Evolutionary conservation across 30 jellyfish, hydroid and myxozoan genomes (phyloP).

Genomic region (Aurelia coerulea): DNA sequence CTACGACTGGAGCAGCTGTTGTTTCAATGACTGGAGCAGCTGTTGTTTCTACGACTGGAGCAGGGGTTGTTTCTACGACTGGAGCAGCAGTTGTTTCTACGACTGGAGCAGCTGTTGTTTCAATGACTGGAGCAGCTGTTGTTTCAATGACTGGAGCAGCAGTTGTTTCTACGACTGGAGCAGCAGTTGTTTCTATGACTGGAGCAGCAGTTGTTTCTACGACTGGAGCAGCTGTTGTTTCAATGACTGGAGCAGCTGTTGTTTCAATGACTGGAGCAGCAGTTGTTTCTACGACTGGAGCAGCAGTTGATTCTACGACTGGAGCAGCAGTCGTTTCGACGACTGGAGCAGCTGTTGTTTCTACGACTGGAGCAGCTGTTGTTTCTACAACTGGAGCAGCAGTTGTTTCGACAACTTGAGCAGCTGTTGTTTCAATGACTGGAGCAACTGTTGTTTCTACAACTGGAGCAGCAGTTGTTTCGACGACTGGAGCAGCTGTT

Average conservation of each 20-base stretch:
- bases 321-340: too few relatives aligned
- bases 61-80: slow-evolving; percentile 34
- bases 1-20: slow-evolving; percentile 34
- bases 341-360: too few relatives aligned
- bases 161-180: slow-evolving; percentile 31
- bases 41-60: slow-evolving; percentile 32
- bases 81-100: slow-evolving; percentile 49
- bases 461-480: too few relatives aligned
- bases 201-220: slow-evolving; percentile 23
- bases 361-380: too few relatives aligned
- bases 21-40: slow-evolving; percentile 34
- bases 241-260: slow-evolving; percentile 28
- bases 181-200: slow-evolving; percentile 34
- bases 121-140: slow-evolving; percentile 39
- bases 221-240: slow-evolving; percentile 47
- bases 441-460: too few relatives aligned
- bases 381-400: too few relatives aligned
- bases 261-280: slow-evolving; percentile 43
- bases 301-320: not conserved
- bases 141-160: slow-evolving; percentile 44
- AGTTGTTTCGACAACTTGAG: too few relatives aligned
- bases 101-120: slow-evolving; percentile 59
- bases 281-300: slow-evolving; percentile 38
- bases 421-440: too few relatives aligned
- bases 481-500: too few relatives aligned